Evolutionary conservation across 2,888 invertebrate genomes (phyloP), one percentile per base, ranked within the genome.

Genomic region (Molanna angustata): DNA sequence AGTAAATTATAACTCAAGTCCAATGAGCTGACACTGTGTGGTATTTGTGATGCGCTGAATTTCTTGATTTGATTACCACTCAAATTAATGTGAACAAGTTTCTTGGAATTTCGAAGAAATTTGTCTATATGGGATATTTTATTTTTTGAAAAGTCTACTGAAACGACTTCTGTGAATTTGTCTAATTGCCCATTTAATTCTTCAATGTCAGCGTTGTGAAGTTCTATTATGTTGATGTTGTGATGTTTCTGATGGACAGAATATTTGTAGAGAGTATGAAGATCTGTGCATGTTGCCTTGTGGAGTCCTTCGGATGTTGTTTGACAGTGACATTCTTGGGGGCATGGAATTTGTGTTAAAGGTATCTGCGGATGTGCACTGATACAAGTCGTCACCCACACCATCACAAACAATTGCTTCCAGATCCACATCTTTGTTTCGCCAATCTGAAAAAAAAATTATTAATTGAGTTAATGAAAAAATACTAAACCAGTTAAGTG

Each of bases 221-320:
- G 71, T 67, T 85, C 84, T 48, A 86, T 62, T 58, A 76, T 75
- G 58, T 78, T 77, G 53, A 77, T 74, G 54, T 77, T 76, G 65
- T 76, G 74, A 66, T 76, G 76, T 63, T 73, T 76, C 61, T 73
- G 72, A 32, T 69, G 70, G 41, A 74, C 68, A 33, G 71, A 74
- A 61, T 71, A 77, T 63, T 80, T 92, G 70, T 90, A 86, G 7
- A 90, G 83, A 40, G 90, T 88, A 59, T 86, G 84, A 63, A 91
- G 86, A 48, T 81, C 74, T 52, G 81, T 79, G 66, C 83, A 84
- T 56, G 80, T 79, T 21, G 80, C 77, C 56, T 88, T 77, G 27
- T 88, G 83, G 60, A 85, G 82, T 43, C 82, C 75, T 66, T 86
- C 86, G n/a, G 84, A 81, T 16, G 83, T 80, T 27, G 79, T 76